These are phyloP conservation scores for Athalia circularis DNA, from an alignment of 2,888 invertebrate species.

Conservation along the genomic window DNA sequence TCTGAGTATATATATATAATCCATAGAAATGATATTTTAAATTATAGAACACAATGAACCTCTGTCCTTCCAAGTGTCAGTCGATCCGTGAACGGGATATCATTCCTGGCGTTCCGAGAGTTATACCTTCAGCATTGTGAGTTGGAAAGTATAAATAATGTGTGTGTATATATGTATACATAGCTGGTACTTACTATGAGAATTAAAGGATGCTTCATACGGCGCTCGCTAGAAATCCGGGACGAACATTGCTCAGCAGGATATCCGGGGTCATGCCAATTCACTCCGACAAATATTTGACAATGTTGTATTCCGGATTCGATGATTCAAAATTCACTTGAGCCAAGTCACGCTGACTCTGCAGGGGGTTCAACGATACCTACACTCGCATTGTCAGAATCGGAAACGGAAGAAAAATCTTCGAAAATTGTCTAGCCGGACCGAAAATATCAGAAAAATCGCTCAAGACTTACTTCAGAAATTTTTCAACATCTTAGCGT, in stretches of 20 bases:
- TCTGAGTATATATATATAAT: neutral
- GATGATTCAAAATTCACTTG: conserved; percentile 25
- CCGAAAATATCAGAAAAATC: no score
- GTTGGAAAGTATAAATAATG: conserved; percentile 20
- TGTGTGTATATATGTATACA: no score
- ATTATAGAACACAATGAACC: conserved; percentile 32
- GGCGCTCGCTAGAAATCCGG: conserved; percentile 19
- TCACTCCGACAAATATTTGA: conserved; percentile 17
- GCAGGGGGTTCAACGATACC: neutral
- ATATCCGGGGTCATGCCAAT: conserved; percentile 48
- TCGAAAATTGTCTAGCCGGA: no score
- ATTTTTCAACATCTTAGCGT: no score
- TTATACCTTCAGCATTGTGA: conserved; percentile 3
- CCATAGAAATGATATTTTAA: neutral
- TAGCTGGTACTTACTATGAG: neutral
- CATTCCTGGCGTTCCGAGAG: conserved; percentile 22
- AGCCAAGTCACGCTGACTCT: neutral
- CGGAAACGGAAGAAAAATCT: no score
- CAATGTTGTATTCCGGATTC: conserved; percentile 16
- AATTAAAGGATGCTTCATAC: neutral
- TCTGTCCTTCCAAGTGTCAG: conserved; percentile 32
- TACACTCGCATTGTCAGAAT: no score
- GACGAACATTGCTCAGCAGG: conserved; percentile 38
- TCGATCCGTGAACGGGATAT: conserved; percentile 42
- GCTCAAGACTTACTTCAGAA: no score